Base-by-base conservation (phyloP, 2,113 vertebrate species). In the Zosterops borbonicus region DNA sequence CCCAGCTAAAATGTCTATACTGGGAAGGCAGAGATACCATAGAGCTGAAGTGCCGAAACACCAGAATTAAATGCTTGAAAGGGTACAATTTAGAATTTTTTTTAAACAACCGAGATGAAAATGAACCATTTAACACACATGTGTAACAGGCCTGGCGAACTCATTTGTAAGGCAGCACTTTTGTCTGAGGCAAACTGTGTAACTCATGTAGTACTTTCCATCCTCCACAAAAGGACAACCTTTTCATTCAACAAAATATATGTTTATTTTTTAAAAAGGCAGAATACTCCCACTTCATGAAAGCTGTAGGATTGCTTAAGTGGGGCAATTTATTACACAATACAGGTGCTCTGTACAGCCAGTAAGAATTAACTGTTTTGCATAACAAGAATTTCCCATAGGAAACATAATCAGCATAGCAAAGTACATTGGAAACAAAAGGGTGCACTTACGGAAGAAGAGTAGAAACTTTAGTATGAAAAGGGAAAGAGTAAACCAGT, bases 281-380 rank as follows among this genome's bases (percentile, higher is more conserved):
- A 82, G 49, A 73, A 63, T 74, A 55, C 6, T 58, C 71, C 62
- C 22, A 69, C 33, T 77, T 62, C 15, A 29, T 42, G 68, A 81
- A 89, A 89, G 64, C 56, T 67, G 20, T 21, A 55, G 44, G 42
- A 49, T 11, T 29, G 59, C 63, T 74, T 65, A 86, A 90, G 28
- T 59, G 42, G 20, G 42, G 23, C 9, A 56, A 91, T 92, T 87
- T 63, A 81, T 81, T 55, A 64, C 39, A 55, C 56, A 28, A 23
- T n/a, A 83, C 79, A 96, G 86, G 86, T 92, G 83, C 89, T 81
- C 84, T 71, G 77, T 41, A 68, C 49, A 76, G 78, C 69, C 84
- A 84, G 62, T n/a, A 87, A 75, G 80, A 86, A 89, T 7, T 11
- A 55, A 50, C 86, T 94, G 89, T 73, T 96, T 92, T 90, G 73